Base-by-base conservation (phyloP, 2,797 vertebrate genomes). In the Eulemur rubriventer region DNA sequence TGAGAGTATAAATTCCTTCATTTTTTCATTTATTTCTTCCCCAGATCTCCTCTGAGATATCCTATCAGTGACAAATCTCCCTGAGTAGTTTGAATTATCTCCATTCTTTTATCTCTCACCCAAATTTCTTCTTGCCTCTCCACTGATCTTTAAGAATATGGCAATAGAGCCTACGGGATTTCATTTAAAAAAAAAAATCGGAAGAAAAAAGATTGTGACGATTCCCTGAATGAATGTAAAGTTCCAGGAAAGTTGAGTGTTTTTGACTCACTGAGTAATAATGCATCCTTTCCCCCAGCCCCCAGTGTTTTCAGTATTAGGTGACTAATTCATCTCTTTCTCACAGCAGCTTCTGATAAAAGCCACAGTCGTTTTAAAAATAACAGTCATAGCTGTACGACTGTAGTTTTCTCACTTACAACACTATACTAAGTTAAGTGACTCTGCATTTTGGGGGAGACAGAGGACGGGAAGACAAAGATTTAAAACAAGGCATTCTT, bases 301-400 rank as follows among this genome's bases (percentile, higher is more conserved):
- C 38, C 6, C 16, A 7, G 28, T 7, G n/a, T 61, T 57, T 81
- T 95, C 28, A 8, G 75, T 22, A 43, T 63, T 65, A 43, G 69
- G 76, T 97, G 97, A 96, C 96, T 96, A 89, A 96, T 93, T 55
- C 48, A 22, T 20, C n/a, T 46, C 33, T 28, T 80, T 70, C 65
- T 91, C 67, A 55, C 33, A 84, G 81, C 38, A 46, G 52, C 22
- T 67, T 59, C 84, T 76, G 81, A 65, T 59, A 82, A 82, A 78
- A 69, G 70, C 55, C 59, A 55, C 63, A 35, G 14, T 52, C 6
- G 28, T 82, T 82, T 83, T 26, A 12, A 82, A 76, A 89, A 83
- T 28, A 59, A 38, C 7, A 92, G 67, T 92, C 93, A 69, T 10
- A 82, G 55, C 65, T 14, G 14, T n/a, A 69, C 63, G 55, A 11